Evolutionary conservation across 2,888 invertebrate genomes (phyloP).

Genomic region (Proisotoma minuta): DNA sequence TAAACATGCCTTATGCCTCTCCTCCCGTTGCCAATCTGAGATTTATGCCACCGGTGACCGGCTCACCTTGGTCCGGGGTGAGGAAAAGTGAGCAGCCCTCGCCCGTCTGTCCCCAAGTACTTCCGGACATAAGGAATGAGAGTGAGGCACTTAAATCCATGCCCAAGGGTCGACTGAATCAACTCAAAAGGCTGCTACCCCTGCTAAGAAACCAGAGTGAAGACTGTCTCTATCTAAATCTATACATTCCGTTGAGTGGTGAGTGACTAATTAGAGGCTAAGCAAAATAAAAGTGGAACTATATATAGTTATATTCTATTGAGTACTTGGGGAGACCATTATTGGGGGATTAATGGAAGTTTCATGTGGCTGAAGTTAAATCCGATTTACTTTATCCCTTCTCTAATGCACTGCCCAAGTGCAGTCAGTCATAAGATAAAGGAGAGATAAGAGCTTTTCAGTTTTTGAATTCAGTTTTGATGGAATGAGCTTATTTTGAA

Average conservation of each 20-base stretch:
- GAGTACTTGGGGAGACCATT: too few species aligned
- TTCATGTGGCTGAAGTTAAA: too few species aligned
- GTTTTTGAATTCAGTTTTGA: too few species aligned
- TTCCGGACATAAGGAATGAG: slow-evolving; percentile 72
- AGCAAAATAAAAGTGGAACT: too few species aligned
- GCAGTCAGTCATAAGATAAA: too few species aligned
- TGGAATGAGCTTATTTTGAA: too few species aligned
- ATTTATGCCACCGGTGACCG: slow-evolving; percentile 93
- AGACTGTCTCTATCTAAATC: slow-evolving; percentile 93
- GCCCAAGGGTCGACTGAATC: slow-evolving; percentile 82
- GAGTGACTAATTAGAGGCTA: too few species aligned
- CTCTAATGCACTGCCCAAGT: too few species aligned
- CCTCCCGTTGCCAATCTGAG: slow-evolving; percentile 81
- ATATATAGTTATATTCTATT: too few species aligned
- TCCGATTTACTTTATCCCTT: too few species aligned
- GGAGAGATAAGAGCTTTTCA: too few species aligned
- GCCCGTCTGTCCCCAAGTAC: slow-evolving; percentile 86
- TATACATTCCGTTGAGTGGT: slow-evolving; percentile 88
- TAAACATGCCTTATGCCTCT: slow-evolving; percentile 79
- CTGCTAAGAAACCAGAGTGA: slow-evolving; percentile 87
- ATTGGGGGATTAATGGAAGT: too few species aligned
- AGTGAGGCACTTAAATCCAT: slow-evolving; percentile 75
- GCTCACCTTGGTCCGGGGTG: slow-evolving; percentile 77
- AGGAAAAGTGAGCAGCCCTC: slow-evolving; percentile 79
- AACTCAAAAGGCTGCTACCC: slow-evolving; percentile 78